Evolutionary conservation across 2,888 invertebrate genomes (phyloP).

Genomic region (Halocaridina rubra): DNA sequence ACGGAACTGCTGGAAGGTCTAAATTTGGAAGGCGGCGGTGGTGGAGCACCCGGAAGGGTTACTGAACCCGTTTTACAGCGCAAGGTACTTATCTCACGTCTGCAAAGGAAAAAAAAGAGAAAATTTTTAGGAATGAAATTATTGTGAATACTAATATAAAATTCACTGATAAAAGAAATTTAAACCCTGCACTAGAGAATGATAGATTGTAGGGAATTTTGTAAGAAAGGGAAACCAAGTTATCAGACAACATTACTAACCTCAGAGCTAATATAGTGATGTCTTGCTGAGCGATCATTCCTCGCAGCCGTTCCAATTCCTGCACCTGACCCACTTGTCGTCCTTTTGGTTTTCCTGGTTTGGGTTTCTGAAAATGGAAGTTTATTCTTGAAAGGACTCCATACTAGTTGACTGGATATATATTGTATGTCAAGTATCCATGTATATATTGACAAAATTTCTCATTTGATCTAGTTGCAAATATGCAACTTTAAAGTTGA

Average conservation of each 20-base stretch:
- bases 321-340: neutral
- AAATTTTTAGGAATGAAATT: neutral
- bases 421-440: too few relatives aligned
- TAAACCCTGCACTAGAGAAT: too few relatives aligned
- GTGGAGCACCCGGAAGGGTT: slow-evolving; percentile 20
- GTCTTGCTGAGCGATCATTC: neutral
- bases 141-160: neutral
- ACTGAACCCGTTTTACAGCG: slow-evolving; percentile 26
- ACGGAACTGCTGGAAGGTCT: slow-evolving; percentile 2
- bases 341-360: neutral
- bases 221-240: too few relatives aligned
- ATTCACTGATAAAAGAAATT: neutral
- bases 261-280: neutral
- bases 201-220: too few relatives aligned
- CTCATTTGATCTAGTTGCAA: too few relatives aligned
- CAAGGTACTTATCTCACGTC: slow-evolving; percentile 22
- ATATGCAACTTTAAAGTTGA: too few relatives aligned
- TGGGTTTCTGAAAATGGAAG: too few relatives aligned
- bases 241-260: too few relatives aligned
- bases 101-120: neutral
- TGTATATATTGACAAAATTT: too few relatives aligned
- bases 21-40: neutral
- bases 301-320: neutral
- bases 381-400: too few relatives aligned
- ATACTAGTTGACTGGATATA: too few relatives aligned